Evolutionary conservation across 2,888 invertebrate genomes (phyloP).

Genomic region (Frankliniella intonsa): DNA sequence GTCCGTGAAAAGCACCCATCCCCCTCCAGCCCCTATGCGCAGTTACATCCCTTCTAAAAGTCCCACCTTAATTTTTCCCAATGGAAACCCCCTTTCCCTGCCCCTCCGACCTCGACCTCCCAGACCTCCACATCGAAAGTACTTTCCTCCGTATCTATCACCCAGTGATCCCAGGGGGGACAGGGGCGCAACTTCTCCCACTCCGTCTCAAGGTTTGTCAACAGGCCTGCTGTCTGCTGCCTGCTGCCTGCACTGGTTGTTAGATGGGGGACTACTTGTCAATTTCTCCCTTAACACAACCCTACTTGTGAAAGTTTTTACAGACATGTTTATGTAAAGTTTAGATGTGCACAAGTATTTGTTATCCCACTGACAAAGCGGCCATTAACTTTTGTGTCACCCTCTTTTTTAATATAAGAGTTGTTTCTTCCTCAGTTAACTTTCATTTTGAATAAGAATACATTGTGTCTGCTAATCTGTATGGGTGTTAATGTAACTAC

Average conservation of each 20-base stretch:
- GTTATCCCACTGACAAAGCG: too few species aligned
- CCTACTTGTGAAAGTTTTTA: too few species aligned
- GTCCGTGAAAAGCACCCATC: not conserved
- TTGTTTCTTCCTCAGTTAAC: too few species aligned
- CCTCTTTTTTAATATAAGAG: too few species aligned
- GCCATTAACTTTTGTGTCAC: too few species aligned
- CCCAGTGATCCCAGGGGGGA: not conserved
- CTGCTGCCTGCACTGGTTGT: not conserved
- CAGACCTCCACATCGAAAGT: slow-evolving; percentile 44
- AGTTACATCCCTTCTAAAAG: not conserved
- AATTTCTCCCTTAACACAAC: too few species aligned
- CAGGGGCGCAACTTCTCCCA: not conserved
- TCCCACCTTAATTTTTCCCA: slow-evolving; percentile 39
- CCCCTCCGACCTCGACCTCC: slow-evolving; percentile 47
- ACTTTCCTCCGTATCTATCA: slow-evolving; percentile 10
- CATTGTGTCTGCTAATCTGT: too few species aligned
- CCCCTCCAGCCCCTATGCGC: not conserved
- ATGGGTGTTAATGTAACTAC: too few species aligned
- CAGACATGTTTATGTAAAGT: too few species aligned
- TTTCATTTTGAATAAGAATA: too few species aligned
- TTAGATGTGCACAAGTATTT: too few species aligned
- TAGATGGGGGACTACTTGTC: not conserved
- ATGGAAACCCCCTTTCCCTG: slow-evolving; percentile 37
- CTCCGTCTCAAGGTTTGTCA: slow-evolving; percentile 19
- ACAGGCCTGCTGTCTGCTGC: not conserved